Base-by-base conservation (phyloP, 2,113 vertebrate genomes). In the Anser brachyrhynchus region DNA sequence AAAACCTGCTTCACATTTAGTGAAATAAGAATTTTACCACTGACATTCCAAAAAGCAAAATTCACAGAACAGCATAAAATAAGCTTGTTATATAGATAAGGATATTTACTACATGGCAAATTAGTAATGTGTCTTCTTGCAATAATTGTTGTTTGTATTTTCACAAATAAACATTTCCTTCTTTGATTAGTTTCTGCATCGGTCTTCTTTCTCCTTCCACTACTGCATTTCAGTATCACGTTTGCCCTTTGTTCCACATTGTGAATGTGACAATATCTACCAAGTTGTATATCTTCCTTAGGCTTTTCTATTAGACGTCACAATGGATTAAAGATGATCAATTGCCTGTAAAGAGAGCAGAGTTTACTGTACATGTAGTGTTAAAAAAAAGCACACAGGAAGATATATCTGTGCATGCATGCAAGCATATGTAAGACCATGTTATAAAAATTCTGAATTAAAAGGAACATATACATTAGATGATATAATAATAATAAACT, bases 31-130 rank as follows among this genome's bases (percentile, higher is more conserved):
- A 31, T 64, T 69, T 82, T 75, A 3, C 21, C 23, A 16, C 51
- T n/a, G 59, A 37, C 3, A 4, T 70, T 83, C 46, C 69, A 51
- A 74, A 72, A 76, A 9, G 2, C 0, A 0, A 49, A 21, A 52
- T 20, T 67, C 22, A 14, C 2, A 28, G 44, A 12, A 22, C n/a
- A 72, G 13, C 10, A 54, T 13, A 44, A 90, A 69, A 61, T 6
- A 4, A 54, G 4, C 3, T 41, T 26, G 2, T 10, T 43, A 7
- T 11, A 3, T 73, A 35, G 11, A 29, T 13, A 79, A 72, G 7
- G 12, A 14, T 35, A 75, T 6, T 9, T 7, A 57, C 57, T n/a
- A 65, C 10, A 33, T 6, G 22, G 11, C 4, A 69, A 77, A 80
- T 70, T 67, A 8, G 9, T 83, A 35, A n/a, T 17, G 6, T 58